These are phyloP conservation scores for Nymphalis polychloros DNA, from an alignment of 2,888 invertebrate species.

Conservation along the genomic window DNA sequence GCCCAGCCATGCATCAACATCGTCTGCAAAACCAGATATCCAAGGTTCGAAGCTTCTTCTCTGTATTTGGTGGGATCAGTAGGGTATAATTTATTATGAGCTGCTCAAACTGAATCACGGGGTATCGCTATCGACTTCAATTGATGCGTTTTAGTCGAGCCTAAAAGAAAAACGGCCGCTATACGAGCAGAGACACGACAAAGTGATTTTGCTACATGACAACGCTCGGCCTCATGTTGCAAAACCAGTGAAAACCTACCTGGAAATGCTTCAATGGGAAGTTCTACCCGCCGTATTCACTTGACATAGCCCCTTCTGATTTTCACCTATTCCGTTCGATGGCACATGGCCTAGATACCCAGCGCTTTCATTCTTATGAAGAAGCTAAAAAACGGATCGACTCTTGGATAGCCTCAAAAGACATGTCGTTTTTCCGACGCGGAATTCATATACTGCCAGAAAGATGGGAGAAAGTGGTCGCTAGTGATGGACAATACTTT, in stretches of 20 bases:
- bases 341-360: no score
- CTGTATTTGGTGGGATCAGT: slow-evolving; percentile 8
- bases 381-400: no score
- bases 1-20: slow-evolving; percentile 18
- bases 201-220: background rate
- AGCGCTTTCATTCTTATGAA: no score
- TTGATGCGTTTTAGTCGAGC: slow-evolving; percentile 14
- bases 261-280: background rate
- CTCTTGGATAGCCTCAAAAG: no score
- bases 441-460: no score
- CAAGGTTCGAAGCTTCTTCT: slow-evolving; percentile 10
- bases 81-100: slow-evolving; percentile 14
- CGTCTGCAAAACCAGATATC: slow-evolving; percentile 12
- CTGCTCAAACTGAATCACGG: slow-evolving; percentile 10
- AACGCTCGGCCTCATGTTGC: no score
- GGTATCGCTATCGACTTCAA: background rate
- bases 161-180: slow-evolving; percentile 10
- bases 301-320: no score
- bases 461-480: no score
- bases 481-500: no score
- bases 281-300: no score
- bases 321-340: no score
- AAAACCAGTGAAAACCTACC: background rate
- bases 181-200: slow-evolving; percentile 8
- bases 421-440: no score